Conservation (phyloP, 2,797 vertebrate genomes). For the Siniperca undulata region DNA sequence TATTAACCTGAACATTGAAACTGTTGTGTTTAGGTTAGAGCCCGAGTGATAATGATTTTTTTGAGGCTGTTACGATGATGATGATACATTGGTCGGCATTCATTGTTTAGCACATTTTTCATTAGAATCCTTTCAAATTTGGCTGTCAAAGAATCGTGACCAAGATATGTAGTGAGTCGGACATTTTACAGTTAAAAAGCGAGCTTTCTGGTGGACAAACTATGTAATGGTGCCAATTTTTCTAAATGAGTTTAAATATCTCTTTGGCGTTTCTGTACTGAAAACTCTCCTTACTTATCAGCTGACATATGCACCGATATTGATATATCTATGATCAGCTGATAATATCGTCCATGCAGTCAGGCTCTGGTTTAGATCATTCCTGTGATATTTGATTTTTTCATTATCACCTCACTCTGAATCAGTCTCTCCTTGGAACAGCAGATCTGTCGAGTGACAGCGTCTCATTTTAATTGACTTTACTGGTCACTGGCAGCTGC, state of each 20-base stretch:
- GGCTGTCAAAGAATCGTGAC: background rate
- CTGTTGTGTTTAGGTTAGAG: background rate
- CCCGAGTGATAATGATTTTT: background rate
- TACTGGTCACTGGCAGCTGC: slow-evolving; percentile 19
- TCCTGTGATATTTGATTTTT: background rate
- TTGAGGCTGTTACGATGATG: background rate
- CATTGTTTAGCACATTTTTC: background rate
- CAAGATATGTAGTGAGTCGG: too few relatives aligned
- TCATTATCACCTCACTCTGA: background rate
- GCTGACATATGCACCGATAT: background rate
- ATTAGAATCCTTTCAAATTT: background rate
- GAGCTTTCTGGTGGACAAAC: background rate
- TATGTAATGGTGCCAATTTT: background rate
- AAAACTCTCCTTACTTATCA: too few relatives aligned
- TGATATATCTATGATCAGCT: background rate
- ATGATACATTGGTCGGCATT: background rate
- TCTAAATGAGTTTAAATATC: too few relatives aligned
- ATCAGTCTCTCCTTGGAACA: background rate
- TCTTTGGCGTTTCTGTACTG: too few relatives aligned
- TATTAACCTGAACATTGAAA: background rate
- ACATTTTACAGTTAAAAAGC: background rate
- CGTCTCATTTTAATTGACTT: slow-evolving; percentile 54
- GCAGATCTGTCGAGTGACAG: slow-evolving; percentile 5
- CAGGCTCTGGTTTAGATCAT: background rate
- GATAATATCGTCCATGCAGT: too few relatives aligned